These are phyloP conservation scores for Diplolepis rosae DNA, from an alignment of 2,888 invertebrate species.

Conservation along the genomic window DNA sequence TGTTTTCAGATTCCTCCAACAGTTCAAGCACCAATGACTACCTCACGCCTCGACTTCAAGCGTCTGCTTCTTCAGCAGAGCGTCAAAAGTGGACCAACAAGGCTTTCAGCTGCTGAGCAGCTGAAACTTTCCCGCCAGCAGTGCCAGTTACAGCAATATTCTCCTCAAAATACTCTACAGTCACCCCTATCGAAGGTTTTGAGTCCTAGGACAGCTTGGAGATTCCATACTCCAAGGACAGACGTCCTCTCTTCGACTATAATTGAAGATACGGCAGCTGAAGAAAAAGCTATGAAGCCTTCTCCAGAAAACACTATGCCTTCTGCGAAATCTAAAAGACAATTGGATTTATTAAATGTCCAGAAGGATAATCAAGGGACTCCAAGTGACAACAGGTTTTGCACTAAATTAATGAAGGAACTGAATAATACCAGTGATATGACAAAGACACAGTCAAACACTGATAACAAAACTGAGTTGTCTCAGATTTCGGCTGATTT, in stretches of 20 bases:
- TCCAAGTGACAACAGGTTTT: conserved; percentile 1
- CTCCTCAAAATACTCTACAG: conserved; percentile 53
- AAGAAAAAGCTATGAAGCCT: conserved; percentile 77
- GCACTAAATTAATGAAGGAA: conserved; percentile 15
- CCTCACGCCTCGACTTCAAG: conserved; percentile 89
- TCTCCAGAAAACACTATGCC: conserved; percentile 62
- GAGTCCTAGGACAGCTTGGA: conserved; percentile 83
- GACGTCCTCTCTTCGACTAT: conserved; percentile 91
- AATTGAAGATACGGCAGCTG: conserved; percentile 88
- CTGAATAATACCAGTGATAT: conserved; percentile 34
- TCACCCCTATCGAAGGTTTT: conserved; percentile 76
- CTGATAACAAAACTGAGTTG: conserved; percentile 30
- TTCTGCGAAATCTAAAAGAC: conserved; percentile 57
- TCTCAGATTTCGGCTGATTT: conserved; percentile 36
- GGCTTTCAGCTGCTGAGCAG: conserved; percentile 86
- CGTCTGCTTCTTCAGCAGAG: conserved; percentile 86
- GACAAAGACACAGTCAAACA: conserved; percentile 24
- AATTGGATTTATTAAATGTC: conserved; percentile 54
- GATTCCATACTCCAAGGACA: conserved; percentile 84
- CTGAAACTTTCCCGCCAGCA: conserved; percentile 81
- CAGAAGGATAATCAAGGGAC: conserved; percentile 2
- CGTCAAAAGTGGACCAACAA: conserved; percentile 79
- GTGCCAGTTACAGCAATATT: conserved; percentile 64
- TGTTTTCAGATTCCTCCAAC: conserved; percentile 59
- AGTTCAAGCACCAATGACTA: conserved; percentile 78